phyloP scores from a whole-genome alignment of 2,888 invertebrate species.

The Tridacna crocea region DNA sequence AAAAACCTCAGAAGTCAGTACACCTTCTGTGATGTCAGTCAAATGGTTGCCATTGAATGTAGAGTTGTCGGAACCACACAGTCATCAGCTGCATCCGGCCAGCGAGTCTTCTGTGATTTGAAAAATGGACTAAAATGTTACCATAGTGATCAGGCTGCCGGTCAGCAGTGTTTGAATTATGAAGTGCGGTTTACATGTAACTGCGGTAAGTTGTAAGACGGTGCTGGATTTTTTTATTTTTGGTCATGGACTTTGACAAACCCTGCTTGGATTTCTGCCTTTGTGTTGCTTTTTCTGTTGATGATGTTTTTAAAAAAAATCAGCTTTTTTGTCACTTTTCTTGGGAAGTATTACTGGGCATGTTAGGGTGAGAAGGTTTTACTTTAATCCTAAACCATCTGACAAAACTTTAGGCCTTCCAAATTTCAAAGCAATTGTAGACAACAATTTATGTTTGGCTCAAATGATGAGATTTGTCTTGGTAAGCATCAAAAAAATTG shows the following conservation, averaged over 20 bases:
- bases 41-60: slow-evolving; percentile 89
- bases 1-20: slow-evolving; percentile 66
- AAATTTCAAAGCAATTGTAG: too few species aligned
- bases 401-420: too few species aligned
- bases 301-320: too few species aligned
- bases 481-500: too few species aligned
- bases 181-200: slow-evolving; percentile 83
- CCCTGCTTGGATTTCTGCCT: neutral
- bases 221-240: neutral
- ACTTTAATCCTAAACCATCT: too few species aligned
- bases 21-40: slow-evolving; percentile 70
- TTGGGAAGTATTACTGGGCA: too few species aligned
- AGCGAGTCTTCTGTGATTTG: slow-evolving; percentile 90
- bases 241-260: neutral
- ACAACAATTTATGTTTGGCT: too few species aligned
- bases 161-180: slow-evolving; percentile 77
- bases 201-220: slow-evolving; percentile 84
- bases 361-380: too few species aligned
- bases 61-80: slow-evolving; percentile 88
- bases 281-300: neutral
- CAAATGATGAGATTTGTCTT: too few species aligned
- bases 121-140: slow-evolving; percentile 72
- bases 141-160: slow-evolving; percentile 64
- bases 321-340: too few species aligned
- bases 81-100: slow-evolving; percentile 89